phyloP scores from a whole-genome alignment of 1,140 invertebrate genomes.

The Periplaneta americana region DNA sequence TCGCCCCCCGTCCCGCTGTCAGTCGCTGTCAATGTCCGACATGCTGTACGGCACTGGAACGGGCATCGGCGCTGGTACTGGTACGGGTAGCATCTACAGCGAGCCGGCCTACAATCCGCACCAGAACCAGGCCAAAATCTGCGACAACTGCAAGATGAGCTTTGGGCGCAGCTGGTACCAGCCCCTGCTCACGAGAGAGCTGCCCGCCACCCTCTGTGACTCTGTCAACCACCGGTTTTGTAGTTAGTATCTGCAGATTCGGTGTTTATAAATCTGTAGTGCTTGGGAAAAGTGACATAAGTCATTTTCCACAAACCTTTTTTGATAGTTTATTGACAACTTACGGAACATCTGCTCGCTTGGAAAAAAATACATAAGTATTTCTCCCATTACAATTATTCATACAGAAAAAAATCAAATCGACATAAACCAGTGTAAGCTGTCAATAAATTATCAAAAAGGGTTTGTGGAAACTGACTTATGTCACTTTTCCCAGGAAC shows the following conservation, averaged over 20 bases:
- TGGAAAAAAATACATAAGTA: too few relatives aligned
- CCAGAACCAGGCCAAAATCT: conserved; percentile 54
- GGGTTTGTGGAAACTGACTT: too few relatives aligned
- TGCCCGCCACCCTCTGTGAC: background rate
- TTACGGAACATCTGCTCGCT: too few relatives aligned
- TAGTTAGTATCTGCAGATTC: background rate
- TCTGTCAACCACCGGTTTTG: background rate
- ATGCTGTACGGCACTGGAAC: conserved; percentile 48
- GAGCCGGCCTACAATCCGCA: conserved; percentile 66
- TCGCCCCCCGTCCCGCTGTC: conserved; percentile 44
- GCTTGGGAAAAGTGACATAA: too few relatives aligned
- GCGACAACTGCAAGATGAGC: conserved; percentile 66
- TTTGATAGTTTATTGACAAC: too few relatives aligned
- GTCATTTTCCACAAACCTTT: too few relatives aligned
- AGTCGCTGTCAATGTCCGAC: conserved; percentile 65
- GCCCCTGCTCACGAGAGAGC: background rate
- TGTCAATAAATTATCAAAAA: too few relatives aligned
- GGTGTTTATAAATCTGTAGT: too few relatives aligned
- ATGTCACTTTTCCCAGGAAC: too few relatives aligned
- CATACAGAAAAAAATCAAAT: too few relatives aligned
- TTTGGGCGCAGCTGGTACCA: conserved; percentile 25
- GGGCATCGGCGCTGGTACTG: conserved; percentile 35
- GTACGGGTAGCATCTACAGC: conserved; percentile 69
- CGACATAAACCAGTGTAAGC: too few relatives aligned
- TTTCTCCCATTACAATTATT: too few relatives aligned